Evolutionary conservation across 2,888 invertebrate species (phyloP).

Genomic region (Sminthurinus aureus): DNA sequence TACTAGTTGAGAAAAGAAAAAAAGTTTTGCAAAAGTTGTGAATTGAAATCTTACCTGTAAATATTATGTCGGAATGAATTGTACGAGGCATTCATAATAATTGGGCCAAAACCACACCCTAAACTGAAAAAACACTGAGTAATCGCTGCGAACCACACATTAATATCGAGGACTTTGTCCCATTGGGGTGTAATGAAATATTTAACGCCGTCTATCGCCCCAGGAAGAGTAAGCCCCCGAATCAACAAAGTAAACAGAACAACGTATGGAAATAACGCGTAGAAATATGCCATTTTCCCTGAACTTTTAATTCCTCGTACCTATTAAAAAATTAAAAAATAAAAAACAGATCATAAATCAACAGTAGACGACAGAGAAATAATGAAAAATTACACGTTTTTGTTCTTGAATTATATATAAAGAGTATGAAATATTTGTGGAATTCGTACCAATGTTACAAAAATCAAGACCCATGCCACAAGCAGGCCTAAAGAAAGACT

Average conservation of each 20-base stretch:
- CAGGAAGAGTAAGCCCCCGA: constrained; percentile 68
- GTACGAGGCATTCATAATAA: constrained; percentile 80
- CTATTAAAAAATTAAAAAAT: not conserved
- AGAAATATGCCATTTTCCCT: constrained; percentile 81
- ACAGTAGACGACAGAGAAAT: no score
- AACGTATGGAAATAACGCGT: constrained; percentile 86
- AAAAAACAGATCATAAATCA: no score
- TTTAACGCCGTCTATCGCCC: constrained; percentile 76
- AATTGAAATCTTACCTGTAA: constrained; percentile 70
- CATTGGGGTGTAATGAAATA: constrained; percentile 84
- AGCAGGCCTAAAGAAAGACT: constrained; percentile 32
- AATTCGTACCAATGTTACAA: constrained; percentile 30
- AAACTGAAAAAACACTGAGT: constrained; percentile 82
- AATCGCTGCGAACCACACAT: constrained; percentile 77
- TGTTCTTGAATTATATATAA: no score
- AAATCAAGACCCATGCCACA: constrained; percentile 34
- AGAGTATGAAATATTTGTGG: no score
- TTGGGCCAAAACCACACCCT: constrained; percentile 71
- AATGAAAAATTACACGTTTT: no score
- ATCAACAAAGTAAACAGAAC: constrained; percentile 78
- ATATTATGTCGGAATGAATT: constrained; percentile 76
- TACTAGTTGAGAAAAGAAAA: not conserved
- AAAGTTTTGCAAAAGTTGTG: not conserved
- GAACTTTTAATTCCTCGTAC: constrained; percentile 34
- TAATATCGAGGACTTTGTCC: constrained; percentile 71